Conservation (phyloP, 1,140 invertebrate genomes). For the Piezodorus guildinii region DNA sequence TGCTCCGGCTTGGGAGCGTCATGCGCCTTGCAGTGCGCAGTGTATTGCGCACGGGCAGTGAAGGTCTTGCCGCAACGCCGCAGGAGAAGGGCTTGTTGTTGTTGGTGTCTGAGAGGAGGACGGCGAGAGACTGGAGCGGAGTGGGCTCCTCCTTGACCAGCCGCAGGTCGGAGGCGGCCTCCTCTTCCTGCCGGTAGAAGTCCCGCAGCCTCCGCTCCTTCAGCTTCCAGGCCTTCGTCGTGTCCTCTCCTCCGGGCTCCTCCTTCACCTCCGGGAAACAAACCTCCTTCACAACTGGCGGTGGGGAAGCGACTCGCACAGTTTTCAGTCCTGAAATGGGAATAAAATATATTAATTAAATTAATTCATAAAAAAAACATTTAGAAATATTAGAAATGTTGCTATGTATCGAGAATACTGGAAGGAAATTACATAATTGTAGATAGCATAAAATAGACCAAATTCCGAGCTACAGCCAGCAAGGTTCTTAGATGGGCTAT, state of each 20-base stretch:
- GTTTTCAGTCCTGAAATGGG: background rate
- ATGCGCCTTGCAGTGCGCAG: slow-evolving; percentile 28
- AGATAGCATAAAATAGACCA: too few species aligned
- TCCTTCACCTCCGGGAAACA: slow-evolving; percentile 12
- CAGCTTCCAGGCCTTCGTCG: slow-evolving; percentile 18
- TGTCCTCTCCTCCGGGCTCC: slow-evolving; percentile 7
- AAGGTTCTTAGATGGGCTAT: too few species aligned
- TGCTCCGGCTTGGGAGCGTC: slow-evolving; percentile 33
- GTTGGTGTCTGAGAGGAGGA: slow-evolving; percentile 42
- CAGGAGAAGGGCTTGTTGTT: slow-evolving; percentile 39
- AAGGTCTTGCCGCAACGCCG: slow-evolving; percentile 42
- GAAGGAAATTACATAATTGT: too few species aligned
- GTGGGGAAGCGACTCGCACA: slow-evolving; percentile 9
- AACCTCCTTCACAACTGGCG: background rate
- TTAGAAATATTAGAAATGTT: too few species aligned
- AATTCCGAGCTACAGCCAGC: too few species aligned
- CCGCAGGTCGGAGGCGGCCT: slow-evolving; percentile 14
- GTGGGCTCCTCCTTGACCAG: slow-evolving; percentile 3
- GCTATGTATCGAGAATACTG: too few species aligned
- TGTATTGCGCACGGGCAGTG: slow-evolving; percentile 28
- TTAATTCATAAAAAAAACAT: too few species aligned
- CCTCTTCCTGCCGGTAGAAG: slow-evolving; percentile 27
- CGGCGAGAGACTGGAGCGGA: slow-evolving; percentile 27
- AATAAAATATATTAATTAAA: too few species aligned
- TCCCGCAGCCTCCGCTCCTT: slow-evolving; percentile 28